Conservation (phyloP, 2,888 invertebrate species). For the Caenorhabditis doughertyi region DNA sequence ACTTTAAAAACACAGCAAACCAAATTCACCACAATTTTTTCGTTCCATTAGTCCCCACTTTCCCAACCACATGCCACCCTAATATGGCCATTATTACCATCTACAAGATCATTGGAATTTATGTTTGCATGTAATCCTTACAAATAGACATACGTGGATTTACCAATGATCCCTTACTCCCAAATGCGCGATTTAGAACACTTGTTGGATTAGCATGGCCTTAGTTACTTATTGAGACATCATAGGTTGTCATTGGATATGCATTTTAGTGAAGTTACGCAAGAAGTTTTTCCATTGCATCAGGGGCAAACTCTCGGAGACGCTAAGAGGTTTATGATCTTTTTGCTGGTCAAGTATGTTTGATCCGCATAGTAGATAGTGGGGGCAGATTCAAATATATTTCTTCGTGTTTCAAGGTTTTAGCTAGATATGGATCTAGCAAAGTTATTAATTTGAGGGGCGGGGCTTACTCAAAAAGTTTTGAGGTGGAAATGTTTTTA, state of each 20-base stretch:
- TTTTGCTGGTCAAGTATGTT: constrained; percentile 8
- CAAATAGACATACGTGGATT: too few species aligned
- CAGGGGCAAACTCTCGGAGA: constrained; percentile 35
- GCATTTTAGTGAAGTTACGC: not conserved
- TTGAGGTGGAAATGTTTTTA: too few species aligned
- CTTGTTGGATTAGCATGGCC: not conserved
- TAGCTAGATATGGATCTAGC: not conserved
- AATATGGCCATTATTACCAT: too few species aligned
- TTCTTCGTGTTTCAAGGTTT: not conserved
- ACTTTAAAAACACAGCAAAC: too few species aligned
- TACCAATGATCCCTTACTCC: too few species aligned
- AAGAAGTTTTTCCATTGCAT: constrained; percentile 34
- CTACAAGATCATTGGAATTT: too few species aligned
- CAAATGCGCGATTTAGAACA: not conserved
- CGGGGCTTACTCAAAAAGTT: too few species aligned
- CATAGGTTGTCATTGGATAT: not conserved
- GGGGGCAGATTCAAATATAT: constrained; percentile 1
- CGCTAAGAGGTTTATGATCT: constrained; percentile 47
- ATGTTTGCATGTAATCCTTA: not conserved
- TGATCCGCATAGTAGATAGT: constrained; percentile 27
- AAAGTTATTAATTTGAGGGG: too few species aligned
- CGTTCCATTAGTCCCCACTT: too few species aligned
- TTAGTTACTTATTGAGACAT: not conserved
- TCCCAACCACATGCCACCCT: too few species aligned
- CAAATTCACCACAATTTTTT: too few species aligned